Percentiles rank a stretch among this genome's conserved stretches.
Conservation (phyloP, 2,113 vertebrate genomes). For the Gymnocephalus cernua region DNA sequence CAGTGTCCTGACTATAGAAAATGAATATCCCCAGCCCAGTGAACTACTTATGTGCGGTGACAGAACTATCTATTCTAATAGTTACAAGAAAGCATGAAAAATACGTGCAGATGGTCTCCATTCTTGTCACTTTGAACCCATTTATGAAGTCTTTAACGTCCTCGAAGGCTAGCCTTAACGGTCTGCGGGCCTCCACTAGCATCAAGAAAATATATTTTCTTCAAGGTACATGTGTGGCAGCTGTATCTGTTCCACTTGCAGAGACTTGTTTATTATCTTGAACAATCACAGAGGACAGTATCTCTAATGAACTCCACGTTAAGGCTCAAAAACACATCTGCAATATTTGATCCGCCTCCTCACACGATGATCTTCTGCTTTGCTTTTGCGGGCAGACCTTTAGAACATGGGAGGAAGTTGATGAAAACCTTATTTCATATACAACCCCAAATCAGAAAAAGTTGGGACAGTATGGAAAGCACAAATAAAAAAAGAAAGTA, state of each 20-base stretch:
- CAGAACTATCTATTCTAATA: slow-evolving; percentile 74
- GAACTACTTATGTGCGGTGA: slow-evolving; percentile 61
- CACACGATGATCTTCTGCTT: slow-evolving; percentile 38
- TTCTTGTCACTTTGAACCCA: slow-evolving; percentile 70
- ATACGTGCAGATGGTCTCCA: slow-evolving; percentile 41
- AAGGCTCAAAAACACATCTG: slow-evolving; percentile 27
- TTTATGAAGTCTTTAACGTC: slow-evolving; percentile 55
- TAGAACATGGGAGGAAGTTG: slow-evolving; percentile 77
- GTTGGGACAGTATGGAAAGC: no score
- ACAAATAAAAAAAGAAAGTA: no score
- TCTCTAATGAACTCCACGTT: slow-evolving; percentile 52
- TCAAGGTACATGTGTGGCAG: slow-evolving; percentile 49
- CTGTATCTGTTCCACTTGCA: slow-evolving; percentile 29
- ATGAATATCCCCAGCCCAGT: slow-evolving; percentile 72
- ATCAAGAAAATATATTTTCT: slow-evolving; percentile 49
- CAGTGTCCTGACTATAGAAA: slow-evolving; percentile 63
- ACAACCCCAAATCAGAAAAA: no score
- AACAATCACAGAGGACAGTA: slow-evolving; percentile 48
- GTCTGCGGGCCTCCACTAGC: slow-evolving; percentile 15
- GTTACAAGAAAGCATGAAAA: slow-evolving; percentile 56
- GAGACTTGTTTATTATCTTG: slow-evolving; percentile 51
- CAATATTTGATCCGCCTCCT: slow-evolving; percentile 47
- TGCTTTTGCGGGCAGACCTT: slow-evolving; percentile 79
- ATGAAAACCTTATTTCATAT: slow-evolving; percentile 86
- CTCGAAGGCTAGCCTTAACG: slow-evolving; percentile 5